Base-by-base conservation (phyloP, 53 echinoderm and acorn worm genomes). In the Arbacia lixula region DNA sequence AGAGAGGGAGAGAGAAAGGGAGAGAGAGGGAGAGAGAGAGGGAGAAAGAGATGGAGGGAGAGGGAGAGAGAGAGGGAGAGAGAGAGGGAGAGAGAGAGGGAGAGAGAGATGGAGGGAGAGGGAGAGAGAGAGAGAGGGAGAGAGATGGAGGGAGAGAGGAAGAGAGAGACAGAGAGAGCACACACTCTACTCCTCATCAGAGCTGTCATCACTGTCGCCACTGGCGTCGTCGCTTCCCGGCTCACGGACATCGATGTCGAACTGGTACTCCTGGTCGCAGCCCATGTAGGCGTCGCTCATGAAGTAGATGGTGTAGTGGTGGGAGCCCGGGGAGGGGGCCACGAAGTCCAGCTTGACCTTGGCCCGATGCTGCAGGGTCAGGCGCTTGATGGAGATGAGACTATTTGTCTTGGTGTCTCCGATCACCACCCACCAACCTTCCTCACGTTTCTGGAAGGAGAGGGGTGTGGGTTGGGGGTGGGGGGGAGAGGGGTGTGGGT, bases 271-370 rank as follows among this genome's bases (percentile, higher is more conserved):
- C 88, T 94, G 94, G 69, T 98, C 98, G 24, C 98, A 98, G 38
- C 98, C 98, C 98, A 98, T 98, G 94, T 98, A 98, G 53, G 98
- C 91, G 60, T 98, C 98, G 40, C 98, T 98, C 98, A 98, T 98
- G 94, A 75, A 94, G 91, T 92, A 98, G 77, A 94, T 91, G 72
- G 94, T 94, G 86, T 94, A 94, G 86, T 92, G 92, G 72, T 94
- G 94, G 12, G 56, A 53, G 6, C 94, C 98, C 9, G 94, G 92
- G 1, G 98, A 98, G 2, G 98, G 98, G 4, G 98, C 98, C 50
- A 98, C 94, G 62, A 98, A 98, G 92, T 98, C 98, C 61, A 98
- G 98, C 88, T 98, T 98, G 81, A 98, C 98, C 92, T 91, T 97
- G 52, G 94, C 94, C 79, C 94, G 94, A 88, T 98, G 98, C 68